Conservation (phyloP, 1,140 invertebrate genomes). For the Scaptomyza montana region DNA sequence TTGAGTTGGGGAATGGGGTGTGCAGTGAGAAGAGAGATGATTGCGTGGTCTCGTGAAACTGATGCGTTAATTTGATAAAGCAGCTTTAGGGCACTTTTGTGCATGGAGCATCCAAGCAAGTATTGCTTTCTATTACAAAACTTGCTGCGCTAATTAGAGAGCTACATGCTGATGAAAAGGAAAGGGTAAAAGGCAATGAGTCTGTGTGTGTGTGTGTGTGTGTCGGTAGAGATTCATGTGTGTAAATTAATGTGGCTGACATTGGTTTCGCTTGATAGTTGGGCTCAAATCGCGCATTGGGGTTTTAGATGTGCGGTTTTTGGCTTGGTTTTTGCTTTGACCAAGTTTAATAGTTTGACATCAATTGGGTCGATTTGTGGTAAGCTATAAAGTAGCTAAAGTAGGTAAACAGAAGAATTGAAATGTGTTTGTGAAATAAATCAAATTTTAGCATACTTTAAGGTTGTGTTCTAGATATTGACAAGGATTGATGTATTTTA, state of each 20-base stretch:
- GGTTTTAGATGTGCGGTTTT: constrained; percentile 24
- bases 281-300: constrained; percentile 15
- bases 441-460: too few species aligned
- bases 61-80: constrained; percentile 59
- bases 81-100: constrained; percentile 54
- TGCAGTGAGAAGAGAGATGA: neutral
- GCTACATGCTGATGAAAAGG: neutral
- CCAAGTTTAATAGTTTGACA: constrained; percentile 2
- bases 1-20: too few species aligned
- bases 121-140: constrained; percentile 56
- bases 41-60: constrained; percentile 44
- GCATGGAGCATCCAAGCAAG: constrained; percentile 44
- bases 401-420: too few species aligned
- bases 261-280: constrained; percentile 29
- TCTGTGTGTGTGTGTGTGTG: neutral
- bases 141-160: constrained; percentile 47
- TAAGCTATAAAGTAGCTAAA: too few species aligned
- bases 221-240: constrained; percentile 2
- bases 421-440: too few species aligned
- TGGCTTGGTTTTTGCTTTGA: constrained; percentile 12
- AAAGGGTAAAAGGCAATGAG: neutral
- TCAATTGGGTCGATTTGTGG: too few species aligned
- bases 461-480: too few species aligned
- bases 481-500: too few species aligned
- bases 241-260: constrained; percentile 17